Conservation (phyloP, 1,140 invertebrate genomes). For the Drosophila kanapiae region DNA sequence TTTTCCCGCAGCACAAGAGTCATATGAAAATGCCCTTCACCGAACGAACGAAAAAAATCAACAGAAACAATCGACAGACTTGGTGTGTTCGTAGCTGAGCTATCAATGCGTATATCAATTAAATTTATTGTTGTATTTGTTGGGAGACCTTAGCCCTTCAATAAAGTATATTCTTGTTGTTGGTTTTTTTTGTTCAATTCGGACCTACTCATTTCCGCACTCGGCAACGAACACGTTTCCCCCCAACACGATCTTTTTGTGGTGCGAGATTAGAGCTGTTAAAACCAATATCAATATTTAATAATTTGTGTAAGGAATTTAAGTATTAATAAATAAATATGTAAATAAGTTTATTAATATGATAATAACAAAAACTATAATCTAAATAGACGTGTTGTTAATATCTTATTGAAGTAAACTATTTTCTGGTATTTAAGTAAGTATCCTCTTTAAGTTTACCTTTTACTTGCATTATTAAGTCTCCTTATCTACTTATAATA, state of each 20-base stretch:
- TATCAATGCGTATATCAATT: constrained; percentile 78
- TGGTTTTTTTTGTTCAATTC: constrained; percentile 21
- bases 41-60: constrained; percentile 35
- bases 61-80: constrained; percentile 51
- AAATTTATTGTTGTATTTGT: constrained; percentile 44
- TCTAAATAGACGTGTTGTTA: background rate
- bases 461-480: background rate
- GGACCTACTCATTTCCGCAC: constrained; percentile 68
- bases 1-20: constrained; percentile 5
- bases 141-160: constrained; percentile 65
- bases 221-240: constrained; percentile 37
- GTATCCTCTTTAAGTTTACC: background rate
- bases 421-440: background rate
- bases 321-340: background rate
- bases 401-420: background rate
- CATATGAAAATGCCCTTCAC: constrained; percentile 50
- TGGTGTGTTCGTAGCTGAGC: constrained; percentile 28
- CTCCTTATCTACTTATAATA: background rate
- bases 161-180: constrained; percentile 42
- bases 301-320: constrained; percentile 14
- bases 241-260: constrained; percentile 16
- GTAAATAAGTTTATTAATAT: background rate
- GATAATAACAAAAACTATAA: background rate
- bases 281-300: constrained; percentile 10
- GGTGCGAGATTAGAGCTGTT: constrained; percentile 9